Evolutionary conservation across 1,140 invertebrate genomes (phyloP), one percentile per base, ranked within the genome.

Genomic region (Drosophila sturtevanti): DNA sequence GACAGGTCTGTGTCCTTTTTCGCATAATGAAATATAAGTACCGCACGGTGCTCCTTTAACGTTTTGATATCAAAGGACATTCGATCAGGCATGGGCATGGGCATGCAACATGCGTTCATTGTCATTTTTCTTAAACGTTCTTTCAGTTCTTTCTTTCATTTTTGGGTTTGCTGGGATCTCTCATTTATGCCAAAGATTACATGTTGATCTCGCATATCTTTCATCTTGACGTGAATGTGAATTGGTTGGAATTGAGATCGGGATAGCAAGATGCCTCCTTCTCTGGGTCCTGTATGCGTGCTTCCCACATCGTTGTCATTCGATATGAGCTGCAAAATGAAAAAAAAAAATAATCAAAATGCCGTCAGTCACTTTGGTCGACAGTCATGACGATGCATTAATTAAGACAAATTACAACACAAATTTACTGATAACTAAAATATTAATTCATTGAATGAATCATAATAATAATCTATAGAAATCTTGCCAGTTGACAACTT

Each of bases 121-220:
- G 81, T 81, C 62, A 41, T 72, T 73, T 31, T 70, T 70, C 82
- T 89, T 87, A 87, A 86, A 65, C 82, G 84, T 77, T 86, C 31
- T 56, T 18, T 56, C 27, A 18, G 9, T 34, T 27, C 9, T 10
- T 69, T 63, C 11, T 14, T 38, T 38, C 11, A 0, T 11, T 38
- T 4, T 14, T 0, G 37, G 7, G 5, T 14, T 14, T 16, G 41
- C 18, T 48, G 41, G 16, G 41, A 9, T 70, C 64, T 73, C 63
- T 79, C 76, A 81, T 81, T 87, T 78, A 86, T 86, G 82, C 66
- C 79, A 86, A 86, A 86, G 82, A 86, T 86, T 86, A 89, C 82
- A 86, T 87, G 82, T 86, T 86, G 82, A 86, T 86, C 82, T 86
- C 82, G 82, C 84, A 82, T 86, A 86, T 86, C 82, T 86, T 86